Percentiles rank a stretch among this genome's conserved stretches.
phyloP scores from a whole-genome alignment of 2,888 invertebrate genomes.

The Amorpha juglandis region DNA sequence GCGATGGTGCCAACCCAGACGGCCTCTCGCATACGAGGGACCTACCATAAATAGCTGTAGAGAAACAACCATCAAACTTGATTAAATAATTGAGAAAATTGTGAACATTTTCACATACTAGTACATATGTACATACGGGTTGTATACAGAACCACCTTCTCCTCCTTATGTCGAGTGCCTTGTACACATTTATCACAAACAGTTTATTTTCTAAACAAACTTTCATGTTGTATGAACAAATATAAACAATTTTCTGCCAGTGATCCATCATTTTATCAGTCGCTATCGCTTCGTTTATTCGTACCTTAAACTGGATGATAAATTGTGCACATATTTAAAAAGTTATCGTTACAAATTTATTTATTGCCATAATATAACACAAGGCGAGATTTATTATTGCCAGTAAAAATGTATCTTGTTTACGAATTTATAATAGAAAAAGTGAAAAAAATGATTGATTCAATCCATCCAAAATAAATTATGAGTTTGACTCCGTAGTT shows the following conservation, averaged over 20 bases:
- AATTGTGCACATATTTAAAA: conserved; percentile 18
- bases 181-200: conserved; percentile 1
- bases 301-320: conserved; percentile 9
- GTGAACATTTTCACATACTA: too few relatives aligned
- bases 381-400: neutral
- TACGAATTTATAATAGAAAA: neutral
- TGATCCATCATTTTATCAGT: conserved; percentile 11
- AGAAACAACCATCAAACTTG: too few relatives aligned
- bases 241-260: neutral
- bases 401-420: neutral
- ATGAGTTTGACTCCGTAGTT: neutral
- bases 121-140: too few relatives aligned
- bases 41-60: too few relatives aligned
- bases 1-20: too few relatives aligned
- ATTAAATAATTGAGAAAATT: too few relatives aligned
- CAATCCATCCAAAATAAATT: neutral
- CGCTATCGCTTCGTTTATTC: conserved; percentile 1
- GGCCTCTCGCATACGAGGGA: too few relatives aligned
- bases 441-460: neutral
- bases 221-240: conserved; percentile 12
- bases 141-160: neutral
- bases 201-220: conserved; percentile 10
- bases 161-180: neutral
- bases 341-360: conserved; percentile 12
- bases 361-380: conserved; percentile 6